Percentiles rank a stretch among this genome's conserved stretches.
Conservation (phyloP, 2,888 invertebrate genomes). For the Trichopria drosophilae region DNA sequence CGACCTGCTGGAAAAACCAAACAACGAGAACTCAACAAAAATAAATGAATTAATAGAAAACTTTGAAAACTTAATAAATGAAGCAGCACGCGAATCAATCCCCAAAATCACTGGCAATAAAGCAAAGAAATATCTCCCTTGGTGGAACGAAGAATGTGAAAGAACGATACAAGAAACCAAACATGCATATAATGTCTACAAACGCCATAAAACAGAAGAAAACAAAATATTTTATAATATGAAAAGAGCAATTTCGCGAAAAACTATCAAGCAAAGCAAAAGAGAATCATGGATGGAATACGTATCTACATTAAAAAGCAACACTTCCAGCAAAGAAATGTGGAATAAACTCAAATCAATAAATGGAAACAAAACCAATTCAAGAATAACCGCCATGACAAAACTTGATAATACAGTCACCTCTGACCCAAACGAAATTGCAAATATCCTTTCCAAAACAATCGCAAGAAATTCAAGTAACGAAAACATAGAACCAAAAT, state of each 20-base stretch:
- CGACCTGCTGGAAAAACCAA: neutral
- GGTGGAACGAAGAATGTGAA: conserved; percentile 34
- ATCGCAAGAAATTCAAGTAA: conserved; percentile 21
- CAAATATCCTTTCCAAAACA: conserved; percentile 11
- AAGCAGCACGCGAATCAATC: conserved; percentile 13
- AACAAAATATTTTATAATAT: conserved; percentile 3
- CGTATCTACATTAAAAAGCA: too few species aligned
- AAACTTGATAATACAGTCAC: neutral
- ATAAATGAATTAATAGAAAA: too few species aligned
- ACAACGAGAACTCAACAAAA: conserved; percentile 11
- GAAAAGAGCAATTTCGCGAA: conserved; percentile 4
- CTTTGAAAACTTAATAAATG: conserved; percentile 10
- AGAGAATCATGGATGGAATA: neutral
- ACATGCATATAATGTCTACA: conserved; percentile 20
- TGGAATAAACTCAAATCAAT: conserved; percentile 12
- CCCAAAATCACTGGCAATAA: conserved; percentile 3
- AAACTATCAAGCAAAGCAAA: conserved; percentile 1
- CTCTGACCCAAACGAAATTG: conserved; percentile 15
- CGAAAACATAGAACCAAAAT: conserved; percentile 7
- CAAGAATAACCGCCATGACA: neutral
- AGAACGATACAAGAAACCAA: conserved; percentile 10
- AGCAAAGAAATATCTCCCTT: conserved; percentile 16
- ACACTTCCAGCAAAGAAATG: too few species aligned
- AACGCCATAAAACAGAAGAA: conserved; percentile 12
- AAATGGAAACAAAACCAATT: conserved; percentile 1